phyloP scores from a whole-genome alignment of 2,888 invertebrate genomes.

The Drosophila antonietae region DNA sequence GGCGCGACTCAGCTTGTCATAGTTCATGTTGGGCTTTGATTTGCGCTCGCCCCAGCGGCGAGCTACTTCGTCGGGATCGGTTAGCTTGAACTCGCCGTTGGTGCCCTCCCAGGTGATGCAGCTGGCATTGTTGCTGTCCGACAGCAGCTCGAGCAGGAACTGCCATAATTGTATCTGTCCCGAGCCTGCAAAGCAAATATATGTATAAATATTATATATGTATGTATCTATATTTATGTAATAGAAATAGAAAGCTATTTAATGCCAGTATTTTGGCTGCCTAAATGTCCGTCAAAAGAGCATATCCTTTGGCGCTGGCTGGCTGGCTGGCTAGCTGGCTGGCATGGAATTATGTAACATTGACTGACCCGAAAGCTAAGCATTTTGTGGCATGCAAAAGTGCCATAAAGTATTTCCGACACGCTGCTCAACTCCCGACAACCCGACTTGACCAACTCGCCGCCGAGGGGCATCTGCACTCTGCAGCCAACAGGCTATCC shows the following conservation, averaged over 20 bases:
- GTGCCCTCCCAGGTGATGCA: constrained; percentile 99
- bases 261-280: constrained; percentile 65
- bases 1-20: constrained; percentile 98
- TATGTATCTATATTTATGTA: constrained; percentile 7
- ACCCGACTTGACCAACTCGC: constrained; percentile 5
- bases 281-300: constrained; percentile 79
- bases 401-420: constrained; percentile 81
- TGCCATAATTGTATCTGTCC: constrained; percentile 99
- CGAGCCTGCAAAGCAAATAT: constrained; percentile 88
- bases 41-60: constrained; percentile 99
- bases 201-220: background rate
- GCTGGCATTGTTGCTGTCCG: constrained; percentile 97
- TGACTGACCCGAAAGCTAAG: constrained; percentile 62
- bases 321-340: constrained; percentile 11
- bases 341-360: constrained; percentile 61
- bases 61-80: constrained; percentile 99
- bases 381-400: constrained; percentile 82
- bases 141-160: constrained; percentile 97
- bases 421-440: constrained; percentile 36
- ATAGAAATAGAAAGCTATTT: constrained; percentile 55
- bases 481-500: background rate
- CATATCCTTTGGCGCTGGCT: constrained; percentile 66
- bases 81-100: constrained; percentile 99
- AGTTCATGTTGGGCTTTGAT: constrained; percentile 99
- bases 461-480: constrained; percentile 10